Percentiles rank a stretch among this genome's conserved stretches.
phyloP scores from a whole-genome alignment of 2,113 vertebrate species.

The human (Homo sapiens) region DNA sequence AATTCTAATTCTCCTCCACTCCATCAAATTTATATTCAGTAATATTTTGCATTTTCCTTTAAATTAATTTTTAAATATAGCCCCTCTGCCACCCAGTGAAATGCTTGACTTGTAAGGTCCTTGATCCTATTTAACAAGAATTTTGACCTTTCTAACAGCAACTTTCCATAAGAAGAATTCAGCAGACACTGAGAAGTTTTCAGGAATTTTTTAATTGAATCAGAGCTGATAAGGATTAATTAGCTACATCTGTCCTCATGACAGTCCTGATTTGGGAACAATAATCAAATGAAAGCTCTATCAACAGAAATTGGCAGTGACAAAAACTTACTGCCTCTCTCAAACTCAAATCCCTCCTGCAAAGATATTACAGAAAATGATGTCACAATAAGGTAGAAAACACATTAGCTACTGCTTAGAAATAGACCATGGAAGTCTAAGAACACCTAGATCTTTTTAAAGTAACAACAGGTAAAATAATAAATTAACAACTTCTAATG shows the following conservation, averaged over 20 bases:
- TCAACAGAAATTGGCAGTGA: constrained; percentile 19
- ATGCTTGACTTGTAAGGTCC: constrained; percentile 35
- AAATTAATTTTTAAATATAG: constrained; percentile 19
- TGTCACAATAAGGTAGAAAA: neutral
- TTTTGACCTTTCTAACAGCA: constrained; percentile 26
- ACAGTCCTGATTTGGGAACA: constrained; percentile 52
- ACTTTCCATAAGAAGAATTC: neutral
- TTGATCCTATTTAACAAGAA: neutral
- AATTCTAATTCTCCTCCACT: neutral
- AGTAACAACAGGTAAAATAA: neutral
- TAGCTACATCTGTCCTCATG: constrained; percentile 55
- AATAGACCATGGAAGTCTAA: neutral
- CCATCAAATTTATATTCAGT: neutral
- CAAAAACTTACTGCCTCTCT: neutral
- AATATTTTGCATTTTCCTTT: constrained; percentile 51
- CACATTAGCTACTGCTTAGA: neutral
- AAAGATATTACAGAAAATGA: constrained; percentile 25
- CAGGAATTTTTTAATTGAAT: constrained; percentile 60
- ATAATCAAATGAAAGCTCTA: constrained; percentile 36
- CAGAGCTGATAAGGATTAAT: constrained; percentile 67
- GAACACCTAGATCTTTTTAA: neutral
- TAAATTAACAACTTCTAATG: neutral
- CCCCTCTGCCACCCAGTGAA: neutral
- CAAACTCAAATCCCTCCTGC: neutral
- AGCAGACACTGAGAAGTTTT: constrained; percentile 39